Conservation (phyloP, 2,888 invertebrate species). For the Acleris holmiana region DNA sequence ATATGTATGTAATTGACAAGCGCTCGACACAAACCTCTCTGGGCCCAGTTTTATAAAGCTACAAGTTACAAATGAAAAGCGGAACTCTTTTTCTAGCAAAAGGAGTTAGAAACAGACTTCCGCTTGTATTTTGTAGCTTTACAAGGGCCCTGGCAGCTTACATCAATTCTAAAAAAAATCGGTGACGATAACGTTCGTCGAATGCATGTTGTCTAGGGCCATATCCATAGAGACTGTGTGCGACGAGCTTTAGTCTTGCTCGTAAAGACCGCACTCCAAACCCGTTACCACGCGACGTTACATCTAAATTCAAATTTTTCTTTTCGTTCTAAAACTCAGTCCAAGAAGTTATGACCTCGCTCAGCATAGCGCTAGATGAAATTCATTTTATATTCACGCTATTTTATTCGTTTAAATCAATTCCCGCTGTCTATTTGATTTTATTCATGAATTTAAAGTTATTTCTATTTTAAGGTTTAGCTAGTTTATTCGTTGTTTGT, state of each 20-base stretch:
- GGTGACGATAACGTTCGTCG: too few relatives aligned
- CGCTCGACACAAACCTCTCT: too few relatives aligned
- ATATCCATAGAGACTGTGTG: constrained; percentile 43
- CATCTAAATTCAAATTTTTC: constrained; percentile 82
- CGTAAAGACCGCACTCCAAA: constrained; percentile 74
- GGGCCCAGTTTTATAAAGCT: too few relatives aligned
- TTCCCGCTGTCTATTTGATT: constrained; percentile 37
- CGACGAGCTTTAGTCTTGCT: constrained; percentile 74
- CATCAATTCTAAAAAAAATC: too few relatives aligned
- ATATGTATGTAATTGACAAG: too few relatives aligned
- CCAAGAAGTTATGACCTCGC: constrained; percentile 55
- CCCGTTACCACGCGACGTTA: constrained; percentile 70
- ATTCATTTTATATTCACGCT: constrained; percentile 61
- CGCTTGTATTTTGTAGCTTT: too few relatives aligned
- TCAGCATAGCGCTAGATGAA: constrained; percentile 73
- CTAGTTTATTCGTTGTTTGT: not conserved
- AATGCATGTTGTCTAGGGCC: too few relatives aligned
- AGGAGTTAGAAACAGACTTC: too few relatives aligned
- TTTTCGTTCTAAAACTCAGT: constrained; percentile 50
- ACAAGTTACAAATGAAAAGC: too few relatives aligned
- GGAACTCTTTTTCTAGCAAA: too few relatives aligned
- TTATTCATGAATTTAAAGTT: constrained; percentile 12
- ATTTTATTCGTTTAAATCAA: constrained; percentile 48
- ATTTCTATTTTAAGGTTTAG: not conserved
- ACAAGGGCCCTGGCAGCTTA: too few relatives aligned